phyloP scores from a whole-genome alignment of 2,113 vertebrate genomes.

The Bambusicola thoracicus region DNA sequence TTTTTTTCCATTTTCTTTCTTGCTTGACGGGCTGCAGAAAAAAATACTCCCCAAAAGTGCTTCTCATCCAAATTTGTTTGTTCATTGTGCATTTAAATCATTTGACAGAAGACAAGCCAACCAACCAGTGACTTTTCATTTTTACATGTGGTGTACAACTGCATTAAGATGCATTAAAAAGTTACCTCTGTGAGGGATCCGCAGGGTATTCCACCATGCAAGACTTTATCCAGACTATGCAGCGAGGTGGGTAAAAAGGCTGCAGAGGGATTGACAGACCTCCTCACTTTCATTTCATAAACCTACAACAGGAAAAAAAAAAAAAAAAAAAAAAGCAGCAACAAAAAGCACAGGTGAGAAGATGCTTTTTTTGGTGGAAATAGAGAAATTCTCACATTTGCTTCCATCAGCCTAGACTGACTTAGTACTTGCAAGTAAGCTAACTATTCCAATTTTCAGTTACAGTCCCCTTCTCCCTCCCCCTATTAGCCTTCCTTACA shows the following conservation, averaged over 20 bases:
- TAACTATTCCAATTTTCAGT: not conserved
- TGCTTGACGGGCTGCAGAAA: not conserved
- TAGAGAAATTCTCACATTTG: not conserved
- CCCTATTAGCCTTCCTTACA: not conserved
- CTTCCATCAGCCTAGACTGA: not conserved
- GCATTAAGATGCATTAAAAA: not conserved
- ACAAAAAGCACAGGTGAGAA: not conserved
- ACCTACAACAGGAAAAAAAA: conserved; percentile 60
- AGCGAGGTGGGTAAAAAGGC: conserved; percentile 79
- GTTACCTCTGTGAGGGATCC: conserved; percentile 86
- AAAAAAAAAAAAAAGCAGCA: not conserved
- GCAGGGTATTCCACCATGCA: conserved; percentile 82
- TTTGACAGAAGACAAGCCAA: not conserved
- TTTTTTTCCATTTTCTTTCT: not conserved
- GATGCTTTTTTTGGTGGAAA: not conserved
- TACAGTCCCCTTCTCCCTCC: not conserved
- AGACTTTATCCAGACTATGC: conserved; percentile 74
- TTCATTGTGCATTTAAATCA: not conserved
- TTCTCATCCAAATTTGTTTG: not conserved
- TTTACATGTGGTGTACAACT: not conserved
- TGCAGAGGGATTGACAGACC: conserved; percentile 33
- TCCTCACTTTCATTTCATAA: conserved; percentile 76
- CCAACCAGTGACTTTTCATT: not conserved
- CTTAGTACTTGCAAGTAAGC: not conserved
- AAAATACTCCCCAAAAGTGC: not conserved